Evolutionary conservation across 2,888 invertebrate genomes (phyloP).

Genomic region (Nemotelus nigrinus): DNA sequence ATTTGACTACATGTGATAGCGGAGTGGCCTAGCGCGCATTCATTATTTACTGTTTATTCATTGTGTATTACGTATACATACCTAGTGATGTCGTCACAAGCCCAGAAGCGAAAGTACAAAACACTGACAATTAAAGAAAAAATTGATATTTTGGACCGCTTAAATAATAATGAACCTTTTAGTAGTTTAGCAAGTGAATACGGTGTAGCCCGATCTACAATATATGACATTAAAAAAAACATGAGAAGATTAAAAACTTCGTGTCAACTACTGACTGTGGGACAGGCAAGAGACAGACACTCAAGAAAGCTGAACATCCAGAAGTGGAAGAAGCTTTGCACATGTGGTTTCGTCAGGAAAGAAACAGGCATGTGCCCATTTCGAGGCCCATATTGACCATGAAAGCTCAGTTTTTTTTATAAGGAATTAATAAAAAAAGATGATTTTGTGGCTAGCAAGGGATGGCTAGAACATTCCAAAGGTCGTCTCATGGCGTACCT

Average conservation of each 20-base stretch:
- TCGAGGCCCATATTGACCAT: neutral
- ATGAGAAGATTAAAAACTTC: constrained; percentile 16
- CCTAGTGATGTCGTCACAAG: neutral
- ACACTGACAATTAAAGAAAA: neutral
- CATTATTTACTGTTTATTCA: constrained; percentile 7
- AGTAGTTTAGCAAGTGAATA: constrained; percentile 6
- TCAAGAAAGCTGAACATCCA: constrained; percentile 29
- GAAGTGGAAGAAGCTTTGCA: constrained; percentile 24
- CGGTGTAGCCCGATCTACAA: neutral
- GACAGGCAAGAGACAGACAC: neutral
- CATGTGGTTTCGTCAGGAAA: too few relatives aligned
- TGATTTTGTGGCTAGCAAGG: neutral
- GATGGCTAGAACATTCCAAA: constrained; percentile 6
- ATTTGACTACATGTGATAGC: constrained; percentile 16
- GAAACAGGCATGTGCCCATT: neutral
- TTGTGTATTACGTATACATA: constrained; percentile 5
- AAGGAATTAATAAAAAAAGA: too few relatives aligned
- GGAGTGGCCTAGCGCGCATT: constrained; percentile 4
- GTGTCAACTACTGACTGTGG: constrained; percentile 13
- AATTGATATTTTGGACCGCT: neutral
- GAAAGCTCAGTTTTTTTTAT: constrained; percentile 12
- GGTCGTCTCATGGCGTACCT: neutral
- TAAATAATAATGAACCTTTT: neutral
- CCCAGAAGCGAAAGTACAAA: neutral
- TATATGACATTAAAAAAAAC: constrained; percentile 2